Conservation (phyloP, 1,140 invertebrate species). For the Riptortus pedestris region DNA sequence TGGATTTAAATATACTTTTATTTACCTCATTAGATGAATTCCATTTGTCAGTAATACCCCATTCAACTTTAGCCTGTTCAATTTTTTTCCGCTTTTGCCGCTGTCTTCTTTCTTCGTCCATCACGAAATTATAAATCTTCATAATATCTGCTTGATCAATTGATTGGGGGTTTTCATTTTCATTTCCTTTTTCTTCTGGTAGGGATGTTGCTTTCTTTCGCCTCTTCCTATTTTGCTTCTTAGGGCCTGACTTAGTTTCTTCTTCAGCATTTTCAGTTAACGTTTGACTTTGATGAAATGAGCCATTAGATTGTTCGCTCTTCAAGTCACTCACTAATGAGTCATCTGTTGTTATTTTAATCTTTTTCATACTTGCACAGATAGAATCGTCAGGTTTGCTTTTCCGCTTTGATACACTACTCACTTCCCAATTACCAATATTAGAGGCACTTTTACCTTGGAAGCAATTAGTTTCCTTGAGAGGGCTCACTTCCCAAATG, state of each 20-base stretch:
- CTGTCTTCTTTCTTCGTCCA: neutral
- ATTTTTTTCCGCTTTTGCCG: neutral
- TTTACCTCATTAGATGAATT: neutral
- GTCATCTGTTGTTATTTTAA: constrained; percentile 3
- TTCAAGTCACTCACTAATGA: neutral
- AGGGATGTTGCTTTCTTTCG: neutral
- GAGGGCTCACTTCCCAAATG: neutral
- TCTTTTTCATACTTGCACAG: neutral
- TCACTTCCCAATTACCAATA: constrained; percentile 1
- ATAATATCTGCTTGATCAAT: neutral
- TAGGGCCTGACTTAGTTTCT: neutral
- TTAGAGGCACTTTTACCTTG: neutral
- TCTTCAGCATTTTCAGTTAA: neutral
- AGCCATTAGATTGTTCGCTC: neutral
- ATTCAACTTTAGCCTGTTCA: neutral
- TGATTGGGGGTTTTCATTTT: neutral
- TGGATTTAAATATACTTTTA: neutral
- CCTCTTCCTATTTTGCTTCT: neutral
- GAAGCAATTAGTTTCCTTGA: neutral
- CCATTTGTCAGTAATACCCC: neutral
- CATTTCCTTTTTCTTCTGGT: neutral
- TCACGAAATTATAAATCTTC: neutral
- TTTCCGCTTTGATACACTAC: neutral
- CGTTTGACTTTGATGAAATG: too few relatives aligned
- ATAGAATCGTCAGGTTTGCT: neutral